These are phyloP conservation scores for Iphiclides podalirius DNA, from an alignment of 2,888 invertebrate species.

Conservation along the genomic window DNA sequence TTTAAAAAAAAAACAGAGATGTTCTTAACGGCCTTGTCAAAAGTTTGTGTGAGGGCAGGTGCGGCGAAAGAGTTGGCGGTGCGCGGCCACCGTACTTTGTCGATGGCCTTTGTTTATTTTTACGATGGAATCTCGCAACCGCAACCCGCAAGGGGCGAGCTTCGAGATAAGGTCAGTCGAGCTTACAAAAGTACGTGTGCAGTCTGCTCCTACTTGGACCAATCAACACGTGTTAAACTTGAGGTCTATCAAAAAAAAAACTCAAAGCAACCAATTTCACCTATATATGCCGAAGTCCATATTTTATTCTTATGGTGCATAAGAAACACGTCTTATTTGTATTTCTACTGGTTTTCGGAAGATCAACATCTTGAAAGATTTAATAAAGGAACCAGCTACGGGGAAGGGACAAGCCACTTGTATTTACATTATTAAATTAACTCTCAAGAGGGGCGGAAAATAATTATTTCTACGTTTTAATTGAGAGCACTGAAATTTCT, in stretches of 20 bases:
- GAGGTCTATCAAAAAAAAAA: too few relatives aligned
- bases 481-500: constrained; percentile 73
- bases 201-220: too few relatives aligned
- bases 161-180: constrained; percentile 14
- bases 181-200: constrained; percentile 6
- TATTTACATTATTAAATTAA: constrained; percentile 72
- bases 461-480: constrained; percentile 75
- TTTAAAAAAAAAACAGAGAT: constrained; percentile 64
- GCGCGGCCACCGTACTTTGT: constrained; percentile 30
- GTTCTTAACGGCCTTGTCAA: constrained; percentile 59
- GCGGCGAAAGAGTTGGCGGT: constrained; percentile 52
- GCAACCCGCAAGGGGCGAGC: constrained; percentile 16
- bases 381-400: constrained; percentile 40
- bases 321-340: too few relatives aligned
- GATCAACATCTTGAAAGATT: constrained; percentile 41
- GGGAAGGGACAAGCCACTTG: constrained; percentile 51
- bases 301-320: too few relatives aligned
- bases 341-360: constrained; percentile 19
- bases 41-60: constrained; percentile 67
- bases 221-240: too few relatives aligned
- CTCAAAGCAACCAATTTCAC: too few relatives aligned
- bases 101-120: constrained; percentile 24
- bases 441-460: constrained; percentile 72
- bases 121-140: constrained; percentile 18
- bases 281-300: too few relatives aligned